phyloP scores from a whole-genome alignment of 2,888 invertebrate genomes.

The Scaptomyza polygonia region DNA sequence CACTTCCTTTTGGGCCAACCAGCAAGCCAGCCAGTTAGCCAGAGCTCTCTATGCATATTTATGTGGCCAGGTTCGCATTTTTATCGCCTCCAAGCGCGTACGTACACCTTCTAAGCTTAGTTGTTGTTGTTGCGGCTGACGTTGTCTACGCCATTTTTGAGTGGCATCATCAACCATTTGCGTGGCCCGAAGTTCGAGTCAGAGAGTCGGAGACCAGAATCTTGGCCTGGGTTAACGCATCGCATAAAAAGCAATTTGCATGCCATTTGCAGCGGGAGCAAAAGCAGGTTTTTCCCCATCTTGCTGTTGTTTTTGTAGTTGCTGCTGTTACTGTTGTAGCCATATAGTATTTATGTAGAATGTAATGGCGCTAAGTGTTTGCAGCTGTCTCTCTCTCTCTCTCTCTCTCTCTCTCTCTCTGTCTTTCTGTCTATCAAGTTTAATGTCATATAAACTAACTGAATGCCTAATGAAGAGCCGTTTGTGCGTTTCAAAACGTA shows the following conservation, averaged over 20 bases:
- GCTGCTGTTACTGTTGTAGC: conserved; percentile 31
- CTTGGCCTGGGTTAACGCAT: conserved; percentile 64
- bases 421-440: conserved; percentile 38
- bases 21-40: conserved; percentile 5
- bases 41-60: conserved; percentile 73
- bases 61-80: conserved; percentile 62
- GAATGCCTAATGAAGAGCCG: conserved; percentile 49
- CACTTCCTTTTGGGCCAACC: conserved; percentile 56
- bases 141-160: conserved; percentile 76
- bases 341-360: conserved; percentile 47
- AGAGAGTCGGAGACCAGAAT: conserved; percentile 20
- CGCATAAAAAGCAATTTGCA: conserved; percentile 80
- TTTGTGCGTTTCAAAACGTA: conserved; percentile 26
- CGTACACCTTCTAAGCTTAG: conserved; percentile 64
- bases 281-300: conserved; percentile 64
- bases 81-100: conserved; percentile 66
- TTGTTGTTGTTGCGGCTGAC: conserved; percentile 47
- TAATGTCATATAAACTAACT: conserved; percentile 44
- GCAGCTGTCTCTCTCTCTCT: conserved; percentile 53
- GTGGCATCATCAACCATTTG: conserved; percentile 77
- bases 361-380: conserved; percentile 71
- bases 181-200: conserved; percentile 24
- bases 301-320: conserved; percentile 12
- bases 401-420: too few species aligned
- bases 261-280: conserved; percentile 71